phyloP scores from a whole-genome alignment of 30 jellyfish, hydroid and myxozoan species.

The Mastigias papua region DNA sequence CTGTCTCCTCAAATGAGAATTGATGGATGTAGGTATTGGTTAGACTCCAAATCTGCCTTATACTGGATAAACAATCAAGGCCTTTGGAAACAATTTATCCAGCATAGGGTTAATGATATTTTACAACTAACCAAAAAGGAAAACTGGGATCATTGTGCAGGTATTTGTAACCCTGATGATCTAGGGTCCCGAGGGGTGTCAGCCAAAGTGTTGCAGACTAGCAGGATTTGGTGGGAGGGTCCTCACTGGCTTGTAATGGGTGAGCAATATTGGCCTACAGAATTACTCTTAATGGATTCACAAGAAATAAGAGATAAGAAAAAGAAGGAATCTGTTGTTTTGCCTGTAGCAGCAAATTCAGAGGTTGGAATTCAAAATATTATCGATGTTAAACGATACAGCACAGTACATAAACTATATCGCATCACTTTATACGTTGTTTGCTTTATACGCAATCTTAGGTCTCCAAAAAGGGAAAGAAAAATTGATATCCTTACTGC shows the following conservation, averaged over 20 bases:
- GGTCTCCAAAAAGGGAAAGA: not conserved
- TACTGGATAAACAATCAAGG: constrained; percentile 52
- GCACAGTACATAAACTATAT: constrained; percentile 9
- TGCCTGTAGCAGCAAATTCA: constrained; percentile 1
- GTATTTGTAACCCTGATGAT: constrained; percentile 60
- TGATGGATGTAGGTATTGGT: constrained; percentile 43
- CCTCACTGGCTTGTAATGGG: constrained; percentile 58
- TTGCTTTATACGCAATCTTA: constrained; percentile 6
- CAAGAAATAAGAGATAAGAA: constrained; percentile 20
- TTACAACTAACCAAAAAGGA: constrained; percentile 5
- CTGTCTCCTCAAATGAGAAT: not conserved
- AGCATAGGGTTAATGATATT: constrained; percentile 62
- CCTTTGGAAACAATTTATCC: constrained; percentile 61
- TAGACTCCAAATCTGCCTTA: constrained; percentile 34
- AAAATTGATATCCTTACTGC: not conserved
- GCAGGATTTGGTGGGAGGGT: constrained; percentile 61
- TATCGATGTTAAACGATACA: constrained; percentile 16
- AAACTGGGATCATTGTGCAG: constrained; percentile 62
- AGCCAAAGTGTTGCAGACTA: constrained; percentile 3
- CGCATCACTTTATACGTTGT: constrained; percentile 11
- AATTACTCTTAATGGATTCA: constrained; percentile 2
- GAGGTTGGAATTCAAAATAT: not conserved
- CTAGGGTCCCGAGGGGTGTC: constrained; percentile 62
- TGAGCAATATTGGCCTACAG: constrained; percentile 42
- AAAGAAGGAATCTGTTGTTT: constrained; percentile 17